Base-by-base conservation (phyloP, 1,140 invertebrate species). In the Drosophila mojavensis region DNA sequence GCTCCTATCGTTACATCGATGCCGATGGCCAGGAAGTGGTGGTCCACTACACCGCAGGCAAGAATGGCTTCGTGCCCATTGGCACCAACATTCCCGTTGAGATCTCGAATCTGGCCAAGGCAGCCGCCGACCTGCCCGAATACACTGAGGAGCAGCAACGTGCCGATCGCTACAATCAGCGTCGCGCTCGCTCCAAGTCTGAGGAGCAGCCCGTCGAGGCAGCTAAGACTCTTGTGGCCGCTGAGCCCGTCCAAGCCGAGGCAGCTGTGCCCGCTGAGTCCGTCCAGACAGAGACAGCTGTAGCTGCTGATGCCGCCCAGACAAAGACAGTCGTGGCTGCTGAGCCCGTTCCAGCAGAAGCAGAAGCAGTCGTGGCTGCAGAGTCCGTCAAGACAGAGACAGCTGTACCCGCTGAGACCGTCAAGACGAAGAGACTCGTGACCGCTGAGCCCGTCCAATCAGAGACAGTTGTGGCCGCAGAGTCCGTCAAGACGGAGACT, bases 1-100 rank as follows among this genome's bases (percentile, higher is more conserved):
- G 94, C 55, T 94, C 93, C 76, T 96, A 93, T 89, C 93, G 93
- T 54, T 96, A 93, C 75, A 91, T 94, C 0, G 95, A 92, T 47
- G 94, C 95, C 5, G 95, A 96, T 80, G 96, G 96, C 48, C 93
- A 96, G 75, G 93, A 94, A 13, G 94, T 96, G 75, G 94, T 94
- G 77, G 95, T 97, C 5, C 92, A 93, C 77, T 94, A 94, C 78
- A 94, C 93, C 0, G 95, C 95, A 41, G 95, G 95, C 77, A 95
- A 95, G 78, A 95, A 95, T 68, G 95, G 95, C 36, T 96, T 95
- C 84, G 91, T 93, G 15, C 93, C 95, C 63, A 72, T 91, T 15
- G 94, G 94, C 24, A 94, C 93, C 47, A 94, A 94, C 74, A 93
- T 95, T 59, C 94, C 93, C 9, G 47, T 24, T 91, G 90, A 84